These are phyloP conservation scores for Xestia xanthographa DNA, from an alignment of 2,888 invertebrate species.

Conservation along the genomic window DNA sequence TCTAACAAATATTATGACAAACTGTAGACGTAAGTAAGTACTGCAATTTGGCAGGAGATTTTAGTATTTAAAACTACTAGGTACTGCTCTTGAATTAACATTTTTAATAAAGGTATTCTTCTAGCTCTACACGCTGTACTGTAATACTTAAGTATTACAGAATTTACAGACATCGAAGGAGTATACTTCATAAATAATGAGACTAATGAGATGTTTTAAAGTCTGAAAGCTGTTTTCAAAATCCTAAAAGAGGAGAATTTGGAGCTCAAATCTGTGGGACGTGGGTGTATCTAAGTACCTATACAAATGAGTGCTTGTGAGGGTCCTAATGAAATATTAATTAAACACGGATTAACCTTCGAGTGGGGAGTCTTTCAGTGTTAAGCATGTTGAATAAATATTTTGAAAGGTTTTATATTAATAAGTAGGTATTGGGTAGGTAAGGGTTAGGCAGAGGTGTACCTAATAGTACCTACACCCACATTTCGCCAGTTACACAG, in stretches of 20 bases:
- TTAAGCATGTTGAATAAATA: neutral
- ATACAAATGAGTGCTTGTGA: neutral
- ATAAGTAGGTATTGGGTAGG: no score
- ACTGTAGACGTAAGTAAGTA: neutral
- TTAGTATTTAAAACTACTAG: neutral
- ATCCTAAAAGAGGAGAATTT: neutral
- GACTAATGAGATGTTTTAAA: neutral
- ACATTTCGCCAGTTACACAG: no score
- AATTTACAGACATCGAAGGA: no score
- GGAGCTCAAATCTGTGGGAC: neutral
- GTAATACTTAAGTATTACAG: neutral
- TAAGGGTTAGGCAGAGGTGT: no score
- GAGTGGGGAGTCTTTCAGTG: neutral
- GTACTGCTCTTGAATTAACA: neutral
- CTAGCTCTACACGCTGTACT: neutral
- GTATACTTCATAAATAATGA: slow-evolving; percentile 7
- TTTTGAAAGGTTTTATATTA: no score
- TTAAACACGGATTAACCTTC: neutral
- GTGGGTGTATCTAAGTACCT: neutral
- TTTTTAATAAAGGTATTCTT: neutral
- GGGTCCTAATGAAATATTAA: slow-evolving; percentile 5
- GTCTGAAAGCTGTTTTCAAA: neutral
- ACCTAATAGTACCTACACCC: no score
- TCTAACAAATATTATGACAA: neutral
- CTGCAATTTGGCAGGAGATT: neutral